These are phyloP conservation scores for Amaurobius ferox DNA, from an alignment of 2,888 invertebrate species.

Conservation along the genomic window DNA sequence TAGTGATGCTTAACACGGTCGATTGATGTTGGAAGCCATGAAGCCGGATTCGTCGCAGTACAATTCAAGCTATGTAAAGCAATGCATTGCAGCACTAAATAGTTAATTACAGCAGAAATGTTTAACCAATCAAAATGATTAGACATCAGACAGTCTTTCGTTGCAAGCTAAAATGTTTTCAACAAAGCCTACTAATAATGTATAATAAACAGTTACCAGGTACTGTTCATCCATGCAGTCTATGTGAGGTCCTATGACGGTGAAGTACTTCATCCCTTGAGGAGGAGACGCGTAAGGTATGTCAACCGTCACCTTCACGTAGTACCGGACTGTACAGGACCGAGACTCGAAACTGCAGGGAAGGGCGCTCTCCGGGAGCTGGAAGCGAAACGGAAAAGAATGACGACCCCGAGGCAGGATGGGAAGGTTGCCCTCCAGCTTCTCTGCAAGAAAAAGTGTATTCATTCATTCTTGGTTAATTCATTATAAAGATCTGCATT, in stretches of 20 bases:
- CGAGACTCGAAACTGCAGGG: constrained; percentile 88
- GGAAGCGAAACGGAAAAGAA: constrained; percentile 84
- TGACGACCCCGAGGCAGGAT: constrained; percentile 85
- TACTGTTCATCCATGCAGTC: constrained; percentile 89
- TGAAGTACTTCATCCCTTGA: constrained; percentile 88
- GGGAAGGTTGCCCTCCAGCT: constrained; percentile 82
- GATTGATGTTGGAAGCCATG: no score
- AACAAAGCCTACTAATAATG: no score
- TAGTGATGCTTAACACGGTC: no score
- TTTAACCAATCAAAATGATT: no score
- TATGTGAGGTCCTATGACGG: constrained; percentile 86
- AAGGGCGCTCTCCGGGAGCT: constrained; percentile 84
- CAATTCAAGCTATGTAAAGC: no score
- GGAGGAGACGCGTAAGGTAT: constrained; percentile 88
- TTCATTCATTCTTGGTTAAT: no score
- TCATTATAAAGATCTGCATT: no score
- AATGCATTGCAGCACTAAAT: no score
- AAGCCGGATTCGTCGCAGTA: no score
- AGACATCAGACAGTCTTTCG: no score
- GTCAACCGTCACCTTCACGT: constrained; percentile 85
- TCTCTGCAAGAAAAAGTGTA: constrained; percentile 77
- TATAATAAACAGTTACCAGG: constrained; percentile 83
- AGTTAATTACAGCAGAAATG: no score
- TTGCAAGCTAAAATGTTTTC: no score
- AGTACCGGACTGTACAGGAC: constrained; percentile 85